Conservation (phyloP, 2,113 vertebrate genomes). For the Zootoca vivipara region DNA sequence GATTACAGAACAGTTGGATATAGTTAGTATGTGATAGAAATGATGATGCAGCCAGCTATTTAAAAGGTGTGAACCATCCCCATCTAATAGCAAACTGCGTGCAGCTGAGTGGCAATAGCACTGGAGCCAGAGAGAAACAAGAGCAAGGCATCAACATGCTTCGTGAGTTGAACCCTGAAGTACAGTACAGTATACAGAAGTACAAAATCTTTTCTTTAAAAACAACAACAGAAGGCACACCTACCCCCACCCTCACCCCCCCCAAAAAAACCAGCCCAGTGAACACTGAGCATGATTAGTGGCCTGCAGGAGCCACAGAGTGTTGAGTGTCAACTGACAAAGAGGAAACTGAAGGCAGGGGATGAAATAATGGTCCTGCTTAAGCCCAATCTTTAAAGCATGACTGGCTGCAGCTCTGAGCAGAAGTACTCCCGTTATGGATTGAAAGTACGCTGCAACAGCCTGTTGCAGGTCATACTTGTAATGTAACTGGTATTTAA, state of each 20-base stretch:
- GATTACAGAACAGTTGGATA: conserved; percentile 29
- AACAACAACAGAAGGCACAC: neutral
- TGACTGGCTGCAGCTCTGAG: too few relatives aligned
- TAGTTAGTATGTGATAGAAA: conserved; percentile 48
- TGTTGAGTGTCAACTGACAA: neutral
- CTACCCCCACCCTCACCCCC: neutral
- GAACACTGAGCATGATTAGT: too few relatives aligned
- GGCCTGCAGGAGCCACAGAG: neutral
- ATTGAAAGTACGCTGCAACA: neutral
- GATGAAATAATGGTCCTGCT: neutral
- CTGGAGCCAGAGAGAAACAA: neutral
- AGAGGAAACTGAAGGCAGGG: neutral
- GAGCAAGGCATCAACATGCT: neutral
- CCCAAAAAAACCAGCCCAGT: neutral
- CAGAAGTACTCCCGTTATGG: neutral
- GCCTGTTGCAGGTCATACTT: neutral
- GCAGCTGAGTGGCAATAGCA: neutral
- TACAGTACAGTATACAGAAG: neutral
- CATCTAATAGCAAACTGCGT: conserved; percentile 4
- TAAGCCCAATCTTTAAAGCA: too few relatives aligned
- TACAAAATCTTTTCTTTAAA: neutral
- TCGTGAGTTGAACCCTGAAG: neutral
- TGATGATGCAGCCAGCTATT: conserved; percentile 47
- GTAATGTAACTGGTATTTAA: neutral
- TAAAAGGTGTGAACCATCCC: conserved; percentile 13